Evolutionary conservation across 2,113 vertebrate genomes (phyloP).

Genomic region (Lanius ludovicianus): DNA sequence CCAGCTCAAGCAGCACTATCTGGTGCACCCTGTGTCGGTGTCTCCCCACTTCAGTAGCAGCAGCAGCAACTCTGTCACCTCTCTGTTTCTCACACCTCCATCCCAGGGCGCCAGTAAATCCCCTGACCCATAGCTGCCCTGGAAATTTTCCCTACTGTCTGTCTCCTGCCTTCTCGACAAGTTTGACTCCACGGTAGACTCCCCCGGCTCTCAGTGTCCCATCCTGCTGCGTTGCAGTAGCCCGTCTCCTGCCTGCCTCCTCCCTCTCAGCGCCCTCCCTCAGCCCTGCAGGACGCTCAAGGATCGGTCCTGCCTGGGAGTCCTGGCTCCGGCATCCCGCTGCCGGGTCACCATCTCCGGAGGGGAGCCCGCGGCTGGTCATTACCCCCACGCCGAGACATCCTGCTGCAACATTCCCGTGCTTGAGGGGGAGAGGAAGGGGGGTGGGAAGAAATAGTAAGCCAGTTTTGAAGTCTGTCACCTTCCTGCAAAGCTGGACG

Average conservation of each 20-base stretch:
- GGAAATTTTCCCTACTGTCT: constrained; percentile 10
- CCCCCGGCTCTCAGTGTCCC: neutral
- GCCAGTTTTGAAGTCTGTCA: neutral
- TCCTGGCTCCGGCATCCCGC: neutral
- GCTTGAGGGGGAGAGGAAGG: neutral
- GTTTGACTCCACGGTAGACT: neutral
- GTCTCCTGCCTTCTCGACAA: constrained; percentile 23
- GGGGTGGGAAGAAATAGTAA: neutral
- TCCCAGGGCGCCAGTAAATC: neutral
- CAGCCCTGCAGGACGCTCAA: neutral
- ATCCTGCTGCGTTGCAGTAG: neutral
- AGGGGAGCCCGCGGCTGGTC: neutral
- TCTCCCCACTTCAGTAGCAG: neutral
- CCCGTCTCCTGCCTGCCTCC: neutral
- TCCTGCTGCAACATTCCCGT: neutral
- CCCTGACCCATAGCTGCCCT: neutral
- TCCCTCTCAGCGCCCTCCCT: neutral
- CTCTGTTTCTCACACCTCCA: neutral
- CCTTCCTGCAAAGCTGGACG: neutral
- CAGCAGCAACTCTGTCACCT: neutral
- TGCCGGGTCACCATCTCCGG: neutral
- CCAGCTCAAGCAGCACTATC: neutral
- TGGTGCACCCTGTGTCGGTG: accelerated
- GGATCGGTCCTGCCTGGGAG: accelerated
- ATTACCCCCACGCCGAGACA: neutral